A percentile compares a stretch with the other conserved stretches of the same genome.
Evolutionary conservation across 2,797 vertebrate genomes (phyloP).

Genomic region (Carapus acus): DNA sequence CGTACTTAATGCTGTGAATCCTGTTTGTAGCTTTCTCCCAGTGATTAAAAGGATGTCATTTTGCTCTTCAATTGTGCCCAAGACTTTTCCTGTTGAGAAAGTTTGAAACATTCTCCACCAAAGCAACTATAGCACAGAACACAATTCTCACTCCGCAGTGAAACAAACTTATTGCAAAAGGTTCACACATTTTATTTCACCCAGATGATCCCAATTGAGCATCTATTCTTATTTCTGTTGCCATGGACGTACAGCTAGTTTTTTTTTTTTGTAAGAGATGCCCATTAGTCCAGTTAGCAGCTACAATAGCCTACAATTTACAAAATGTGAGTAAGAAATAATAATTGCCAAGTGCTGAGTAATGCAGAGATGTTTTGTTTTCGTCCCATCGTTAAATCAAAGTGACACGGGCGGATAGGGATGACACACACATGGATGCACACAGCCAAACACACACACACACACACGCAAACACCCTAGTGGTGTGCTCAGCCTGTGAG

Average conservation of each 20-base stretch:
- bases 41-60: conserved; percentile 51
- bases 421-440: conserved; percentile 13
- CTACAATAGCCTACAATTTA: conserved; percentile 1
- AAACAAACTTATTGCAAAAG: not conserved
- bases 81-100: conserved; percentile 1
- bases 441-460: conserved; percentile 5
- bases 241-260: conserved; percentile 24
- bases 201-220: conserved; percentile 49
- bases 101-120: not conserved
- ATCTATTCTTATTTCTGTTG: conserved; percentile 17
- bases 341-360: conserved; percentile 6
- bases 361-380: conserved; percentile 15
- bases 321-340: not conserved
- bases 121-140: not conserved
- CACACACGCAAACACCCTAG: not conserved
- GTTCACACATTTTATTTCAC: conserved; percentile 53
- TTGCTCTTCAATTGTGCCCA: conserved; percentile 20
- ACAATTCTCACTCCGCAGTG: too few relatives aligned
- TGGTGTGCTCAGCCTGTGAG: conserved; percentile 16
- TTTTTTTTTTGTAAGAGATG: too few relatives aligned
- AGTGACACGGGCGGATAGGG: conserved; percentile 10
- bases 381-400: conserved; percentile 31
- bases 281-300: conserved; percentile 3
- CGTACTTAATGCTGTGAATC: conserved; percentile 53
- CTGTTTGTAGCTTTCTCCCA: too few relatives aligned